These are phyloP conservation scores for Acanthochromis polyacanthus DNA, from an alignment of 2,113 vertebrate species.

Conservation along the genomic window DNA sequence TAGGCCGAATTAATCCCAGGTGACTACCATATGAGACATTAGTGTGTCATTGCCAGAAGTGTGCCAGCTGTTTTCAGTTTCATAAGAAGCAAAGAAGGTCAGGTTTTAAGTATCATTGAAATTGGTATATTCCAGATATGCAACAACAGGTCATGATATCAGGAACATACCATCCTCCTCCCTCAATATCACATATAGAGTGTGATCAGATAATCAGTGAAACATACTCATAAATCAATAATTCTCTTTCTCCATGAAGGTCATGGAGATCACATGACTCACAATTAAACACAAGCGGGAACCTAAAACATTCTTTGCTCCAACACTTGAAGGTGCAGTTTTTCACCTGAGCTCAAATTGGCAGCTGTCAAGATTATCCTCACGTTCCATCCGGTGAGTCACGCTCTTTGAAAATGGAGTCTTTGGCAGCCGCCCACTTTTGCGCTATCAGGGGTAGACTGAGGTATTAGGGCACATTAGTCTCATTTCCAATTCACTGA, in stretches of 20 bases:
- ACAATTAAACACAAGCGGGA: slow-evolving; percentile 46
- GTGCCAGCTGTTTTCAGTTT: slow-evolving; percentile 42
- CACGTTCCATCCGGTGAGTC: slow-evolving; percentile 45
- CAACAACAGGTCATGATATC: slow-evolving; percentile 4
- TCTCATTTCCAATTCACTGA: slow-evolving; percentile 76
- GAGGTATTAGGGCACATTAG: slow-evolving; percentile 69
- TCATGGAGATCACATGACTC: slow-evolving; percentile 43
- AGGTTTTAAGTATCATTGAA: neutral
- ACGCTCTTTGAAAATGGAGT: slow-evolving; percentile 65
- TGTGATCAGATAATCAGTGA: slow-evolving; percentile 40
- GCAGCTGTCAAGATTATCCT: slow-evolving; percentile 62
- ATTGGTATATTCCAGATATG: slow-evolving; percentile 2
- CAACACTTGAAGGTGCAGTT: slow-evolving; percentile 26
- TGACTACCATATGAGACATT: slow-evolving; percentile 36
- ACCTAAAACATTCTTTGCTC: slow-evolving; percentile 6
- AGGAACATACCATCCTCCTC: slow-evolving; percentile 12
- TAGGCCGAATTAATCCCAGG: slow-evolving; percentile 46
- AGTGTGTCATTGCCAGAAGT: slow-evolving; percentile 13
- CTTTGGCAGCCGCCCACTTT: slow-evolving; percentile 67
- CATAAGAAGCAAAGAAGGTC: slow-evolving; percentile 8
- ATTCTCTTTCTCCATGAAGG: slow-evolving; percentile 38
- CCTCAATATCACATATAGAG: slow-evolving; percentile 12
- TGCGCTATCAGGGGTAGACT: slow-evolving; percentile 60
- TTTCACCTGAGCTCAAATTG: slow-evolving; percentile 59
- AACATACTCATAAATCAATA: slow-evolving; percentile 48